Conservation (phyloP, 2,888 invertebrate genomes). For the Teinopalpus imperialis region DNA sequence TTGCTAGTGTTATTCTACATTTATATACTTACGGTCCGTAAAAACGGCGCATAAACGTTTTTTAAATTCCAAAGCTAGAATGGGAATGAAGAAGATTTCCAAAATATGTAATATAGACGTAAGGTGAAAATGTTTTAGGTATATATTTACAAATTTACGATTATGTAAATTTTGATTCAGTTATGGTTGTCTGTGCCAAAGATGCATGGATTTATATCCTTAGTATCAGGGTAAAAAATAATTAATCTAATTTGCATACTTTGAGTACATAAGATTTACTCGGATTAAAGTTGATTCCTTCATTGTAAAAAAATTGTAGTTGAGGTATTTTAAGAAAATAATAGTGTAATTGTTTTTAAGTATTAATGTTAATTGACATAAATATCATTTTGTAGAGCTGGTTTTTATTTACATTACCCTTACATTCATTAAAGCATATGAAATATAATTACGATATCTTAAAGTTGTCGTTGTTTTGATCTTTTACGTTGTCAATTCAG, state of each 20-base stretch:
- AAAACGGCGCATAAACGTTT: not conserved
- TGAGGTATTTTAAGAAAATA: conserved; percentile 10
- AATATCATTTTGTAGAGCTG: conserved; percentile 13
- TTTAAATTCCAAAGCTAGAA: not conserved
- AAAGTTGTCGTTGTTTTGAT: too few relatives aligned
- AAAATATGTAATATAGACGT: too few relatives aligned
- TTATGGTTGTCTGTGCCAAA: conserved; percentile 20
- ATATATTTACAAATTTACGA: conserved; percentile 6
- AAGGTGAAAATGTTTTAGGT: not conserved
- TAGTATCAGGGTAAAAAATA: conserved; percentile 57
- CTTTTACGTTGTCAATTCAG: too few relatives aligned
- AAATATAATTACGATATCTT: too few relatives aligned
- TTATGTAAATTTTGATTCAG: not conserved
- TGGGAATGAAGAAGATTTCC: too few relatives aligned
- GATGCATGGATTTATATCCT: conserved; percentile 54
- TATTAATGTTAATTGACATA: conserved; percentile 16
- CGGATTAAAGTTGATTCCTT: conserved; percentile 34
- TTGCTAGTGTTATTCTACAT: conserved; percentile 31
- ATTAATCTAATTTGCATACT: conserved; percentile 23
- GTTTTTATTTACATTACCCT: conserved; percentile 8
- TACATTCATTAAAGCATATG: too few relatives aligned
- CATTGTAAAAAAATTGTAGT: conserved; percentile 39
- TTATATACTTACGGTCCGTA: not conserved
- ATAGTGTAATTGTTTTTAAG: conserved; percentile 18
- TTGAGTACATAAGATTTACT: conserved; percentile 29